phyloP scores from a whole-genome alignment of 1,140 invertebrate genomes.

The Drosophila elegans region DNA sequence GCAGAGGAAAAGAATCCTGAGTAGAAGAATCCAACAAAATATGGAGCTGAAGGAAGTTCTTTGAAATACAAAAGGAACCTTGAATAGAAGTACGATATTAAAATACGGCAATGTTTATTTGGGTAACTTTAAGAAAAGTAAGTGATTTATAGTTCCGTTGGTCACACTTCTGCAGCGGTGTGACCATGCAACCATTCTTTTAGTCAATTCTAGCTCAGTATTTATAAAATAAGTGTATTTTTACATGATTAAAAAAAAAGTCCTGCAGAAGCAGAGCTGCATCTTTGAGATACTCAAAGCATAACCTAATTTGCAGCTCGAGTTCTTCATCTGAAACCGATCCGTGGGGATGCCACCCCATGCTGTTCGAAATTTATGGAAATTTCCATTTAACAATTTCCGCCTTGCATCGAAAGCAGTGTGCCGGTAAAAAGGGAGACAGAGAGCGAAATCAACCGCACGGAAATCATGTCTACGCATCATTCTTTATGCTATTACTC shows the following conservation, averaged over 20 bases:
- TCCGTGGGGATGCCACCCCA: conserved; percentile 7
- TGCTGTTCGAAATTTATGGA: conserved; percentile 47
- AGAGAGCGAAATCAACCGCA: conserved; percentile 71
- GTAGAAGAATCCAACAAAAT: not conserved
- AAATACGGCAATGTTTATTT: not conserved
- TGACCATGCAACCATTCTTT: not conserved
- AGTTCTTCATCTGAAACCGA: not conserved
- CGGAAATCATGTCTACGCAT: conserved; percentile 84
- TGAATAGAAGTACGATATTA: not conserved
- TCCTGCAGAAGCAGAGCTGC: not conserved
- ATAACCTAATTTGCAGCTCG: conserved; percentile 19
- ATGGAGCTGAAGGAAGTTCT: not conserved
- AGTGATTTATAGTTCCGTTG: not conserved
- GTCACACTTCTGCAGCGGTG: not conserved
- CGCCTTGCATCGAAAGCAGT: conserved; percentile 33
- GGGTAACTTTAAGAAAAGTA: not conserved
- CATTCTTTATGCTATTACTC: conserved; percentile 81
- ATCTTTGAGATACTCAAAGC: not conserved
- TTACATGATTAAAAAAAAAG: too few species aligned
- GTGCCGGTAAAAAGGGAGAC: conserved; percentile 9
- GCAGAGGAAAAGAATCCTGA: not conserved
- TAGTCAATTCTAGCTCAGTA: not conserved
- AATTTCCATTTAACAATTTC: conserved; percentile 47
- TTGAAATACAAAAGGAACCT: not conserved
- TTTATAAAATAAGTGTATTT: too few species aligned